Evolutionary conservation across 1,140 invertebrate species (phyloP).

Genomic region (Linepithema humile): DNA sequence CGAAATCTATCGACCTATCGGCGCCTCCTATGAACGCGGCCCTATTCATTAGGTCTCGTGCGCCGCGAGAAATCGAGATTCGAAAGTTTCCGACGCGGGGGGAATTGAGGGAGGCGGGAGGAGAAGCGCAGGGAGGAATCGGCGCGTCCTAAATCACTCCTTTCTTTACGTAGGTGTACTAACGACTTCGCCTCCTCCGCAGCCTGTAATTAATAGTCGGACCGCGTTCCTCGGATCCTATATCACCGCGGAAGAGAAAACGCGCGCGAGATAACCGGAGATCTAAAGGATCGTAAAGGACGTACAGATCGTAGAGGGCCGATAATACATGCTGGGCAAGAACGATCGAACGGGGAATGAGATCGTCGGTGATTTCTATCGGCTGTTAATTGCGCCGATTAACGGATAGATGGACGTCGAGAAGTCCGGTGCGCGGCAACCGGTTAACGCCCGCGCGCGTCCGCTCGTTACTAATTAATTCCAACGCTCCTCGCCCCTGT

Average conservation of each 20-base stretch:
- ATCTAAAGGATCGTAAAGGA: conserved; percentile 30
- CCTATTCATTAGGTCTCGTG: conserved; percentile 46
- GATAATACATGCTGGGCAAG: conserved; percentile 5
- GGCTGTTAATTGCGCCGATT: conserved; percentile 69
- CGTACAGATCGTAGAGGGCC: conserved; percentile 15
- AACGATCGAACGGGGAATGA: conserved; percentile 27
- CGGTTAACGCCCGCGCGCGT: conserved; percentile 57
- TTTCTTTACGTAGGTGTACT: conserved; percentile 73
- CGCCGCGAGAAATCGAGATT: conserved; percentile 49
- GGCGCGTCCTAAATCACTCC: conserved; percentile 68
- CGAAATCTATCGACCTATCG: conserved; percentile 48
- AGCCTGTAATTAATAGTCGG: conserved; percentile 74
- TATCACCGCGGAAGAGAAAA: conserved; percentile 48
- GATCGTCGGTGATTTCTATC: conserved; percentile 54
- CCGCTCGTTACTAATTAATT: conserved; percentile 66
- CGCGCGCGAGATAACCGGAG: conserved; percentile 43
- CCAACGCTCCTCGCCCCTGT: not conserved
- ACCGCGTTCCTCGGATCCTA: conserved; percentile 61
- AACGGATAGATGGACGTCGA: conserved; percentile 58
- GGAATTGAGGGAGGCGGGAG: not conserved
- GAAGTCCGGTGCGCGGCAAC: not conserved
- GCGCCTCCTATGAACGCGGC: not conserved
- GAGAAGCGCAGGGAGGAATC: conserved; percentile 7
- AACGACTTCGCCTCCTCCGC: conserved; percentile 70
- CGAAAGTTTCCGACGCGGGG: conserved; percentile 32